Evolutionary conservation across 2,888 invertebrate species (phyloP).

Genomic region (Scaptomyza reducta): DNA sequence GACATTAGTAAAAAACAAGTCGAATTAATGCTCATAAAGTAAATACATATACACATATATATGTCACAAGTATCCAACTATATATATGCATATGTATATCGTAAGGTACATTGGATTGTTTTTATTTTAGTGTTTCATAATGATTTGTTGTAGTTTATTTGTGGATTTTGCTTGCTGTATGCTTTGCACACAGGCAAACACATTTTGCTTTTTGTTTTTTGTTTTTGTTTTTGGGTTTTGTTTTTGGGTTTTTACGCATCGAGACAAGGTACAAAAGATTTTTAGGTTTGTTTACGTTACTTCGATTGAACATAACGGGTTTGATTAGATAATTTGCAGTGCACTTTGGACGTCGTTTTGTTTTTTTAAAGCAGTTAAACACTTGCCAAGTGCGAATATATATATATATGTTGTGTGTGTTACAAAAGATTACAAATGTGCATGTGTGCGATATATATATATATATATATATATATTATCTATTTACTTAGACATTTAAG

Average conservation of each 20-base stretch:
- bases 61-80: constrained; percentile 1
- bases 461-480: neutral
- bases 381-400: constrained; percentile 12
- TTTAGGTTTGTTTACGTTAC: constrained; percentile 14
- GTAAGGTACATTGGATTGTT: constrained; percentile 78
- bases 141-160: constrained; percentile 26
- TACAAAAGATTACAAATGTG: constrained; percentile 3
- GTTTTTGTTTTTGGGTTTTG: constrained; percentile 19
- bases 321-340: constrained; percentile 44
- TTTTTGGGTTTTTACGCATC: constrained; percentile 19
- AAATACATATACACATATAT: neutral
- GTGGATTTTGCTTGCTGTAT: constrained; percentile 21
- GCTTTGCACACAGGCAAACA: constrained; percentile 41
- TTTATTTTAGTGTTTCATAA: constrained; percentile 46
- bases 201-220: no score
- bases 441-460: constrained; percentile 1
- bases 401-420: neutral
- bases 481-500: neutral
- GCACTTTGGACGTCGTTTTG: constrained; percentile 45
- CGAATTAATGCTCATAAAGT: no score
- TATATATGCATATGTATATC: constrained; percentile 38
- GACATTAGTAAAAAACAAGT: no score
- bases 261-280: constrained; percentile 57
- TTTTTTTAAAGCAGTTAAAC: constrained; percentile 24
- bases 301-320: constrained; percentile 15